Conservation (phyloP, 2,888 invertebrate species). For the Nemapogon koenigi region DNA sequence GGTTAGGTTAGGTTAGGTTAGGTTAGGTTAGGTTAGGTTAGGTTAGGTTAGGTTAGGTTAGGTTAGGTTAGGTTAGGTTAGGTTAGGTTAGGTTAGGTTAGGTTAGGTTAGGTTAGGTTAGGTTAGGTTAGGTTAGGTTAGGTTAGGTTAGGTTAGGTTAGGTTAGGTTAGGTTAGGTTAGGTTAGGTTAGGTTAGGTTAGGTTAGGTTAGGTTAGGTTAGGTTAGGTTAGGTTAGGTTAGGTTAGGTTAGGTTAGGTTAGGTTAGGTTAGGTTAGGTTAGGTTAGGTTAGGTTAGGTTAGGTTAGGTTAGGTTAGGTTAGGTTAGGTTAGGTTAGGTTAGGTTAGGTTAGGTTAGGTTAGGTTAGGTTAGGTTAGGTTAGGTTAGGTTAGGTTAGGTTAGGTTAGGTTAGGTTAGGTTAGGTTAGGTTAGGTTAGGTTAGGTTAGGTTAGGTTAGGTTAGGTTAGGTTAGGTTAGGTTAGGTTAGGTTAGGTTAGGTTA, state of each 20-base stretch:
- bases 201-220: constrained; percentile 10
- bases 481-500: constrained; percentile 13
- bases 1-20: constrained; percentile 11
- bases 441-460: constrained; percentile 14
- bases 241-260: constrained; percentile 13
- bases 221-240: constrained; percentile 12
- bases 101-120: constrained; percentile 12
- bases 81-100: constrained; percentile 12
- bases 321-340: constrained; percentile 12
- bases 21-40: constrained; percentile 10
- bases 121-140: constrained; percentile 12
- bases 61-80: constrained; percentile 13
- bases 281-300: constrained; percentile 10
- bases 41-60: constrained; percentile 11
- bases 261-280: constrained; percentile 13
- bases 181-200: constrained; percentile 9
- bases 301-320: constrained; percentile 11
- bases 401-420: constrained; percentile 15
- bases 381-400: constrained; percentile 12
- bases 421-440: constrained; percentile 15
- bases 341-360: constrained; percentile 12
- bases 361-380: constrained; percentile 10
- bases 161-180: constrained; percentile 11
- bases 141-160: constrained; percentile 12
- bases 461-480: constrained; percentile 13